Evolutionary conservation across 2,888 invertebrate species (phyloP).

Genomic region (Ennomos quercinarius): DNA sequence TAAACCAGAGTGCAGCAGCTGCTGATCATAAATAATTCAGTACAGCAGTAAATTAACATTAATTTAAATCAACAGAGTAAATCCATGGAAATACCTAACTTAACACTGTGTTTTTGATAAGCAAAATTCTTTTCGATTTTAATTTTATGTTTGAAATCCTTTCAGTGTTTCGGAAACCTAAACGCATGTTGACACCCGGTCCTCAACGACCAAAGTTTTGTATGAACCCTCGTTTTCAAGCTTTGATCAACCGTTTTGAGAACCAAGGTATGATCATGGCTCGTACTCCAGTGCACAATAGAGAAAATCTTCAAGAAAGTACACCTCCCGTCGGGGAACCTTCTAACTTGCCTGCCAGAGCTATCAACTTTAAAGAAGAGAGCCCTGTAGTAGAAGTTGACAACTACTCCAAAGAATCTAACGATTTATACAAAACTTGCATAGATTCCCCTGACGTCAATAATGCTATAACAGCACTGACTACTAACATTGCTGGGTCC

Average conservation of each 20-base stretch:
- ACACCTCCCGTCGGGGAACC: conserved; percentile 72
- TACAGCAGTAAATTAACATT: conserved; percentile 11
- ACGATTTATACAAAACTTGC: conserved; percentile 74
- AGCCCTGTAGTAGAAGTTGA: conserved; percentile 64
- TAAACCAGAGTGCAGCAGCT: conserved; percentile 9
- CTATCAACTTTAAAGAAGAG: conserved; percentile 80
- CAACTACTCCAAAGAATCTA: conserved; percentile 65
- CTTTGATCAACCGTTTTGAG: conserved; percentile 76
- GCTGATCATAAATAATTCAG: conserved; percentile 16
- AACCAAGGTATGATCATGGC: conserved; percentile 64
- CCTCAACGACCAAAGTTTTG: conserved; percentile 68
- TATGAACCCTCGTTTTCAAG: conserved; percentile 77
- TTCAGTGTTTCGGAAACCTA: conserved; percentile 77
- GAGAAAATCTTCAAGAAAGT: conserved; percentile 61
- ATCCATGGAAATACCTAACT: conserved; percentile 2
- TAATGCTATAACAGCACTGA: conserved; percentile 68
- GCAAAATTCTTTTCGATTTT: too few relatives aligned
- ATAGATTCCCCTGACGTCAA: conserved; percentile 62
- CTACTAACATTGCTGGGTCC: conserved; percentile 72
- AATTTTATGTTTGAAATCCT: not conserved
- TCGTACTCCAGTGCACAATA: conserved; percentile 62
- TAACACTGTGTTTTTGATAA: not conserved
- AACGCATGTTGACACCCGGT: conserved; percentile 78
- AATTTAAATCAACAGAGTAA: conserved; percentile 8
- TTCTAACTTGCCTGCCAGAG: conserved; percentile 67